Base-by-base conservation (phyloP, 2,113 vertebrate species). In the Corydoras maculifer region DNA sequence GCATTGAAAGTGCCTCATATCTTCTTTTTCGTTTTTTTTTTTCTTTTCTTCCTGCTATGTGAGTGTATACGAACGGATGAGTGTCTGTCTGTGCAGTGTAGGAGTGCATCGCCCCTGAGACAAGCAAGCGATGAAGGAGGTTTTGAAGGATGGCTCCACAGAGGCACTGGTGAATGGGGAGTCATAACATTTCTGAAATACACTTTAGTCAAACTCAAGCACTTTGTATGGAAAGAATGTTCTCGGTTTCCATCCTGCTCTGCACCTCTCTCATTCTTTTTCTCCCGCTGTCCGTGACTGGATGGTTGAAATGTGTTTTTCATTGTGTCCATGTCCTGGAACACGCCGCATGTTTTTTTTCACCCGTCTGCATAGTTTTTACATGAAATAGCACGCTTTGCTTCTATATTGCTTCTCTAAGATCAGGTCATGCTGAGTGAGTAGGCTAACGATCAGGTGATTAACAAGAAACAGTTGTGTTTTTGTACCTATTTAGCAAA, bases 201-300 rank as follows among this genome's bases (percentile, higher is more conserved):
- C 69, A 66, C 81, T 80, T 77, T 59, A 78, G 77, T 69, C 62
- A 80, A 76, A 72, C 70, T 69, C 9, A 55, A 79, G 58, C n/a
- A 35, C 68, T 81, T 82, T 74, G 80, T 79, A 68, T 80, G 80
- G 83, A 85, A 84, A 70, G 81, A 85, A 84, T 84, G 76, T 82
- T 70, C 68, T 64, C 65, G 9, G 25, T 11, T 32, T 48, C 53
- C 65, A 72, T 74, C 13, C 72, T 14, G 59, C 51, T 58, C 62
- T 60, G 58, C 53, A 49, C 29, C 69, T 58, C 73, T 50, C 50
- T 72, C 15, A 57, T 30, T 15, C 58, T 74, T 57, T 58, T 48
- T 69, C 15, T 43, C 53, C 30, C 30, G 29, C 55, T 35, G 29
- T 68, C 65, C 49, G n/a, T 71, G 65, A 61, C 43, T 65, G 50